Conservation (phyloP, 2,797 vertebrate genomes). For the Alosa sapidissima region DNA sequence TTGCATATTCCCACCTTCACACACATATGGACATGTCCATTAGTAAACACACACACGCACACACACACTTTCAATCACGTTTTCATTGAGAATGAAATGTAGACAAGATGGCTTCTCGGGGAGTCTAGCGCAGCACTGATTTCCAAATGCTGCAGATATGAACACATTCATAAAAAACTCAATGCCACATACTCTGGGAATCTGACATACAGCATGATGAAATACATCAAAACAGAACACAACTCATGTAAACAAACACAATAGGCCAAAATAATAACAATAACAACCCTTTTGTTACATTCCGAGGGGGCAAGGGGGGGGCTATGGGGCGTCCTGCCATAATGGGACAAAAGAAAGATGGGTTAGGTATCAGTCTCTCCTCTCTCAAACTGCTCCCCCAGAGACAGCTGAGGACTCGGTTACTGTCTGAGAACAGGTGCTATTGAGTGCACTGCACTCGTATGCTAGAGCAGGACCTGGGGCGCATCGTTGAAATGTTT, state of each 20-base stretch:
- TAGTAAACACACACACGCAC: conserved; percentile 51
- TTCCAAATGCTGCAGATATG: conserved; percentile 67
- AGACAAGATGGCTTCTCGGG: conserved; percentile 63
- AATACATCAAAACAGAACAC: conserved; percentile 62
- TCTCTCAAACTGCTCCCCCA: too few species aligned
- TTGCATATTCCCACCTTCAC: conserved; percentile 27
- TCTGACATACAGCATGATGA: conserved; percentile 43
- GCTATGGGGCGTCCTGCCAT: not conserved
- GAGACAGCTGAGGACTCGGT: too few species aligned
- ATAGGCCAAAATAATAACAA: conserved; percentile 50
- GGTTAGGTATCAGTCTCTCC: not conserved
- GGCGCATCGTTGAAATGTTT: not conserved
- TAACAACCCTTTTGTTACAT: conserved; percentile 61
- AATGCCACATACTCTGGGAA: conserved; percentile 57
- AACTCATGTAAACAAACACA: conserved; percentile 56
- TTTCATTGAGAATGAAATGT: conserved; percentile 63
- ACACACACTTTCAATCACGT: conserved; percentile 32
- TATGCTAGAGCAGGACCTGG: not conserved
- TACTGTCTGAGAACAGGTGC: too few species aligned
- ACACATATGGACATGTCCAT: conserved; percentile 22
- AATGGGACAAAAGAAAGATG: not conserved
- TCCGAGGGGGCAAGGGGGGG: conserved; percentile 58
- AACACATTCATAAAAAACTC: conserved; percentile 50
- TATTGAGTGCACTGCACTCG: too few species aligned
- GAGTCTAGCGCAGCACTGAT: conserved; percentile 60